Conservation (phyloP, 1,140 invertebrate genomes). For the Diabrotica virgifera region DNA sequence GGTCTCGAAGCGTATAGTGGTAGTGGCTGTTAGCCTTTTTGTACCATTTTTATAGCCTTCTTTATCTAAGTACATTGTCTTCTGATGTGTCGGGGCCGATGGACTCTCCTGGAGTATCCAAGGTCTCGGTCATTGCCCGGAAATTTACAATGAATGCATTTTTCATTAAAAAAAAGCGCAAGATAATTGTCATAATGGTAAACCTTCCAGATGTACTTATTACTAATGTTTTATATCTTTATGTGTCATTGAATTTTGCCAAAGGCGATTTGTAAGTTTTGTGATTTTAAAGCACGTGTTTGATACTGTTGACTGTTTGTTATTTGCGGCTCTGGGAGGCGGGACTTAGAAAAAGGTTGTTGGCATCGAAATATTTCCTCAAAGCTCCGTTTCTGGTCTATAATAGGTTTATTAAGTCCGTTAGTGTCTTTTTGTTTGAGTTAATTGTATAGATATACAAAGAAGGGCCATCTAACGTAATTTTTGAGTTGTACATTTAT, state of each 20-base stretch:
- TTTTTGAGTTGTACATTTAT: too few species aligned
- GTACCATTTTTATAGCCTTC: neutral
- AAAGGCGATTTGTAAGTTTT: neutral
- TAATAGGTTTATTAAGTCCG: too few species aligned
- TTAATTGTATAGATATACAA: too few species aligned
- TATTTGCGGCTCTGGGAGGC: neutral
- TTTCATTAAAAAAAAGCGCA: neutral
- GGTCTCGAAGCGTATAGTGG: neutral
- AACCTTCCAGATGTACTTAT: neutral
- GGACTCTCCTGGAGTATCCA: conserved; percentile 17
- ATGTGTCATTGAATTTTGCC: neutral
- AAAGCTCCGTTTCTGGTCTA: too few species aligned
- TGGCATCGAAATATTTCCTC: neutral
- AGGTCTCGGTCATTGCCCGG: conserved; percentile 19
- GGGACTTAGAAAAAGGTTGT: conserved; percentile 1
- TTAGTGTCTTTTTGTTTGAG: too few species aligned
- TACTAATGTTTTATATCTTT: neutral
- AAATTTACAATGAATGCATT: conserved; percentile 15
- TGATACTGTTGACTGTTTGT: neutral
- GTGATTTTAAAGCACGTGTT: neutral
- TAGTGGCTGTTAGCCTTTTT: neutral
- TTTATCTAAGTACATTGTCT: conserved; percentile 14
- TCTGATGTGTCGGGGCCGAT: conserved; percentile 16
- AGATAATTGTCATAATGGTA: neutral
- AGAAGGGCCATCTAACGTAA: too few species aligned